Evolutionary conservation across 2,888 invertebrate species (phyloP), one percentile per base, ranked within the genome.

Genomic region (Cryptophagus acutangulus): DNA sequence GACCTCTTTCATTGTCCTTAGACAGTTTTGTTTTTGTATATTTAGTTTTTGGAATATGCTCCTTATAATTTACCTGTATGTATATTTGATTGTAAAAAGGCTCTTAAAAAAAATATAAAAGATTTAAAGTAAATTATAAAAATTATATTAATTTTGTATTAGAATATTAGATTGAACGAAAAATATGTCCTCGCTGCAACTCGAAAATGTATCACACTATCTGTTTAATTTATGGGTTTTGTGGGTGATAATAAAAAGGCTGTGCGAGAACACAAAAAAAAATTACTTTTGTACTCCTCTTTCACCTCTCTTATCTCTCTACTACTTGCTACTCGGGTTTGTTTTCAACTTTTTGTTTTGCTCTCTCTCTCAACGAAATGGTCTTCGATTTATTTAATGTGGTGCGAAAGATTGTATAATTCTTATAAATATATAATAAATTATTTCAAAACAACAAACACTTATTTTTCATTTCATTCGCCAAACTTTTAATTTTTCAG

Each of bases 261-360:
- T 61, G 59, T 61, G 58, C 55, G 58, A 57, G 59, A 54, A 57
- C 55, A 54, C 53, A 54, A 55, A 59, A 59, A 58, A 54, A 57
- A 45, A 50, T 50, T 49, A 42, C 41, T 42, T 46, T 20, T 20
- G 24, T 20, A 20, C n/a, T n/a, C 24, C n/a, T 20, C 24, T 15
- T 26, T n/a, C 14, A 13, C 31, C 31, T 16, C 31, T 31, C 29
- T 29, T 29, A 10, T 5, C 12, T 10, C 8, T 12, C 8, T 31
- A 12, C 26, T 26, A 26, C 12, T 26, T 26, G 12, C n/a, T 26
- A 8, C 4, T 26, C 12, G n/a, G n/a, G 26, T 26, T 10, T 31
- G 31, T 20, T 20, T 20, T n/a, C 6, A 20, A 8, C 24, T 20
- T 20, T 20, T n/a, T 20, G 6, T 20, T 20, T 20, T 20, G 24